Evolutionary conservation across 2,797 vertebrate genomes (phyloP), one percentile per base, ranked within the genome.

Genomic region (Capromys pilorides): DNA sequence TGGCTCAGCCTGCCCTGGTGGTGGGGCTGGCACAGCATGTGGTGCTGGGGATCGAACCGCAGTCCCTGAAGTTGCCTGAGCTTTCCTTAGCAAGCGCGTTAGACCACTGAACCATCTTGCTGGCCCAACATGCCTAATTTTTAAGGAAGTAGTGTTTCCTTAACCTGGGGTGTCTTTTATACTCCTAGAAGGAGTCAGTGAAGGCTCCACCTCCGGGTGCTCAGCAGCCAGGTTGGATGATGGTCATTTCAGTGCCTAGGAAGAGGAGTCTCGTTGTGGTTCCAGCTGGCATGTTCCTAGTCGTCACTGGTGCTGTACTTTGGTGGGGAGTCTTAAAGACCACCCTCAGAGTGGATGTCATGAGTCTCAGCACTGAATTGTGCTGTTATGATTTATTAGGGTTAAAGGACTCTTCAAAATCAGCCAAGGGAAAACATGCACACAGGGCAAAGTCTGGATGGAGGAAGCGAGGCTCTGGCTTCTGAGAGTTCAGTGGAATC

Each of bases 121-220:
- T n/a, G n/a, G n/a, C n/a, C n/a, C n/a, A n/a, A 51, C 19, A 41
- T 83, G 39, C 66, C 69, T 51, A 64, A 90, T 36, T 73, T 90
- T 87, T 87, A 39, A 90, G 67, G 62, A 87, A 87, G 66, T n/a
- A n/a, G n/a, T n/a, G 4, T 91, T 91, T 81, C 71, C 41, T 45
- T 45, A 77, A 88, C 81, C 39, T 36, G 51, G 12, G n/a, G 45
- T 62, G 45, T 45, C n/a, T 80, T 79, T 93, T 64, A 80, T 4
- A 79, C 3, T 66, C 64, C 62, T 62, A 62, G 14, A 57, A 75
- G 62, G 36, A 88, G 49, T 81, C 14, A 24, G 24, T 33, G 73
- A 33, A n/a, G n/a, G n/a, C 31, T 86, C 28, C 66, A 13, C 41
- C 77, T 90, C 62, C 61, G 78, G 7, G 80, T 59, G 51, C 21